Base-by-base conservation (phyloP, 92 coral and sea anemone genomes). In the Phenganax stokvisi region DNA sequence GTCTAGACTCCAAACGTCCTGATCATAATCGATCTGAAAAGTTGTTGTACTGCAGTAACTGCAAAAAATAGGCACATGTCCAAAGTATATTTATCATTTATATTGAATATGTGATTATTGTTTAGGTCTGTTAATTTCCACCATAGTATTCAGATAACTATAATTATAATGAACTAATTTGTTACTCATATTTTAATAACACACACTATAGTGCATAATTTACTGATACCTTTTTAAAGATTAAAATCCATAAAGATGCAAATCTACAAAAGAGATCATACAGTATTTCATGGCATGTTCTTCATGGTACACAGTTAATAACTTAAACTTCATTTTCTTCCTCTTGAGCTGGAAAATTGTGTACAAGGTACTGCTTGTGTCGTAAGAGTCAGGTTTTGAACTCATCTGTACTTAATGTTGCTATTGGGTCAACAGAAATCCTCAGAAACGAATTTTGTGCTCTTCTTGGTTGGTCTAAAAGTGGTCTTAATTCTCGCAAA, bases 361-460 rank as follows among this genome's bases (percentile, higher is more conserved):
- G 81, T 52, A 87, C 57, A 16, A 83, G 65, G 80, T 83, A 83
- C 47, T 74, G 65, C 77, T 87, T 83, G 84, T 87, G 89, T 37
- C 84, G 12, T 6, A 83, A 76, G 57, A 80, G 81, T 89, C 91
- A 89, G 44, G 82, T 65, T 66, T 80, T 71, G 69, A 83, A 72
- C 57, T 89, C 91, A 72, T 75, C 80, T 59, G 84, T 65, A 62
- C 83, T 71, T 7, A 86, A 83, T 56, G 84, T 16, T 4, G 80
- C 74, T 81, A 86, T 74, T 52, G 87, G 89, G 59, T 86, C 77
- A 66, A 73, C 81, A 72, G 71, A 37, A 13, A 89, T 89, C 77
- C 84, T 79, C 2, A 89, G 89, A 78, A 86, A 89, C 55, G 91
- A 83, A 55, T 84, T 83, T 11, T 85, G 85, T 70, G 53, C 84